phyloP scores from a whole-genome alignment of 2,113 vertebrate species.

The Peromyscus leucopus region DNA sequence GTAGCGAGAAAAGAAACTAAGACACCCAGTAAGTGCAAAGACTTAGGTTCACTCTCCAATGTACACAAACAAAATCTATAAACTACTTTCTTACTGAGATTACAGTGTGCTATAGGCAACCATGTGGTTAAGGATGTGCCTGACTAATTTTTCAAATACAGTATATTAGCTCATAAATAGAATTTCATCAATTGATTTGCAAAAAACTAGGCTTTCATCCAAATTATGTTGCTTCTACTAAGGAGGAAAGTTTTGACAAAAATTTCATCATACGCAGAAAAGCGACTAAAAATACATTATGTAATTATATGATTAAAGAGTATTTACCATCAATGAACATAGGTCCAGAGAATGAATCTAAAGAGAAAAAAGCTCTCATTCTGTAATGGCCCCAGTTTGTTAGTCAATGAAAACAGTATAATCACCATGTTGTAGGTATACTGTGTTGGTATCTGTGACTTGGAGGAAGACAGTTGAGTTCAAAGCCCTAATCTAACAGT shows the following conservation, averaged over 20 bases:
- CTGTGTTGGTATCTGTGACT: not conserved
- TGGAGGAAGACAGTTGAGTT: not conserved
- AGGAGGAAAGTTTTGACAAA: not conserved
- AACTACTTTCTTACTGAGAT: not conserved
- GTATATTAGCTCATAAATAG: not conserved
- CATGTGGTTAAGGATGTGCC: not conserved
- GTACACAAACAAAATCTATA: not conserved
- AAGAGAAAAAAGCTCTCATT: conserved; percentile 20
- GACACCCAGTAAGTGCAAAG: not conserved
- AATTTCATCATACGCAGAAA: not conserved
- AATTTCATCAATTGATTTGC: not conserved
- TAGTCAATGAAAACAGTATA: not conserved
- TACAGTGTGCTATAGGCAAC: not conserved
- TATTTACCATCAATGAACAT: not conserved
- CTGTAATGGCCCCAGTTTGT: not conserved
- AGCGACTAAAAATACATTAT: not conserved
- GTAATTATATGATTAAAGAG: not conserved
- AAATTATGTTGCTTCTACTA: not conserved
- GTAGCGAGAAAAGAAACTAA: not conserved
- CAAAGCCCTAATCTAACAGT: not conserved
- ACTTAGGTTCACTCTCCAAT: not conserved
- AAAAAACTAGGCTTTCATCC: not conserved
- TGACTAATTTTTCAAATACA: not conserved
- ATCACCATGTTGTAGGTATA: not conserved
- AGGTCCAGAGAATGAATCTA: not conserved